Conservation (phyloP, 2,888 invertebrate genomes). For the Nomada ruficornis region DNA sequence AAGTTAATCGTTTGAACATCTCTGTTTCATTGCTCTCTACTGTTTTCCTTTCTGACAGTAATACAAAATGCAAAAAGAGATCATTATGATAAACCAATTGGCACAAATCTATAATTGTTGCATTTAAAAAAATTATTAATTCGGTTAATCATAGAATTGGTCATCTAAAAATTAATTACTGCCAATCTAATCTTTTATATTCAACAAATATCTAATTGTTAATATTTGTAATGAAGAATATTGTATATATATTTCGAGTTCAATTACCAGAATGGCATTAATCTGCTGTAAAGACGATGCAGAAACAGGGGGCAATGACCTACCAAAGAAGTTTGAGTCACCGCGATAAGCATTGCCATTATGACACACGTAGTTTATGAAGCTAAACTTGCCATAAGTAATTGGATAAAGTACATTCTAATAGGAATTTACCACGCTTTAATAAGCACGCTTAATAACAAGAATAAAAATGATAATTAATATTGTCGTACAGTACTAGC, state of each 20-base stretch:
- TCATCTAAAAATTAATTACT: too few species aligned
- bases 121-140: too few species aligned
- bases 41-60: too few species aligned
- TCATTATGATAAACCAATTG: neutral
- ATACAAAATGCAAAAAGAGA: neutral
- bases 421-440: neutral
- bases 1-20: too few species aligned
- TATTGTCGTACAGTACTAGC: too few species aligned
- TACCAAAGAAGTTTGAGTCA: constrained; percentile 14
- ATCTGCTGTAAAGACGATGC: constrained; percentile 1
- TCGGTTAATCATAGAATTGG: too few species aligned
- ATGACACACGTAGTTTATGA: neutral
- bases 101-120: too few species aligned
- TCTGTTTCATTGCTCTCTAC: too few species aligned
- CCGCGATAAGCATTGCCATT: constrained; percentile 9
- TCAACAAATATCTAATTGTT: neutral
- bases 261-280: neutral
- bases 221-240: neutral
- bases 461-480: too few species aligned
- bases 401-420: neutral
- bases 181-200: too few species aligned
- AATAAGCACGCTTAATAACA: too few species aligned
- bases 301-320: constrained; percentile 13
- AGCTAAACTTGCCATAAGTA: neutral
- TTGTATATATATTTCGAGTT: neutral